Evolutionary conservation across 2,888 invertebrate genomes (phyloP).

Genomic region (Cheilosia scutellata): DNA sequence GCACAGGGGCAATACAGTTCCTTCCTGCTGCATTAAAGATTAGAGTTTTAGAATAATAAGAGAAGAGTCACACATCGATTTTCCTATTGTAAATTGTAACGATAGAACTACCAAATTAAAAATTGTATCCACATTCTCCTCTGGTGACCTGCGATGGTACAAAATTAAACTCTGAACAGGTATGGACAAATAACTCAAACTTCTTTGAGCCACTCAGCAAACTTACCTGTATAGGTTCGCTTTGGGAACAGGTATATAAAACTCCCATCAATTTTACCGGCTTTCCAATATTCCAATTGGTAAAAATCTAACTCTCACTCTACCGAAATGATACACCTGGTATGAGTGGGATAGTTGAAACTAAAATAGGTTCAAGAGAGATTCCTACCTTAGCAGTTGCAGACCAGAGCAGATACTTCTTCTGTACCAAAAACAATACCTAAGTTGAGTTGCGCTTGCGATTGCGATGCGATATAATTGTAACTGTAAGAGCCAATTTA

Average conservation of each 20-base stretch:
- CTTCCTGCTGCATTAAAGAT: background rate
- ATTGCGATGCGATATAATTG: slow-evolving; percentile 17
- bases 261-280: background rate
- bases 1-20: slow-evolving; percentile 5
- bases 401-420: slow-evolving; percentile 15
- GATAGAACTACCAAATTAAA: background rate
- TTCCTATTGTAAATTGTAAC: background rate
- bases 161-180: slow-evolving; percentile 24
- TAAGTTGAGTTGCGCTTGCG: slow-evolving; percentile 13
- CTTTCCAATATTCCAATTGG: slow-evolving; percentile 67
- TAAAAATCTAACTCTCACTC: slow-evolving; percentile 25
- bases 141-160: slow-evolving; percentile 10
- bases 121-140: slow-evolving; percentile 20
- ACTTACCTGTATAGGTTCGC: background rate
- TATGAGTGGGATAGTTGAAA: slow-evolving; percentile 30
- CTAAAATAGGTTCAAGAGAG: slow-evolving; percentile 54
- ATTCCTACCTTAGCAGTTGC: background rate
- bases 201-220: slow-evolving; percentile 2
- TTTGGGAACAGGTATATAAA: background rate
- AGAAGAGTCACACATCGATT: background rate
- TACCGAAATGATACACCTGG: slow-evolving; percentile 14
- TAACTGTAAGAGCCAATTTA: slow-evolving; percentile 70
- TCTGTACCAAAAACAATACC: slow-evolving; percentile 50
- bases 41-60: background rate
- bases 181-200: slow-evolving; percentile 39